Evolutionary conservation across 2,888 invertebrate species (phyloP), one percentile per base, ranked within the genome.

Genomic region (Luperina testacea): DNA sequence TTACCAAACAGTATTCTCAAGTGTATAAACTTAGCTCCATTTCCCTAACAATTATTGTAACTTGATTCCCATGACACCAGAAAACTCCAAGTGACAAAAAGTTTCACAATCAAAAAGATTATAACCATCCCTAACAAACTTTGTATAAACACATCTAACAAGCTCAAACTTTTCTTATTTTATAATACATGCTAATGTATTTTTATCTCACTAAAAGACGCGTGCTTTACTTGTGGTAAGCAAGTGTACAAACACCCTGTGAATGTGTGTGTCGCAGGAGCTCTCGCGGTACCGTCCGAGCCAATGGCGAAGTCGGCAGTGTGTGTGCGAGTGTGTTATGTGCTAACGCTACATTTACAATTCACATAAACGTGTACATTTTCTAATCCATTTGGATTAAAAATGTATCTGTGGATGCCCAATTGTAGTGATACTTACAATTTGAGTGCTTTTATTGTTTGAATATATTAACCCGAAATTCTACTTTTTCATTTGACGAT

Each of bases 41-140:
- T 63, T 53, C 15, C 20, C 42, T 53, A 13, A 45, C 20, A 63
- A 63, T n/a, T 70, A 63, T n/a, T 70, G 15, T 68, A 68, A 42
- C 27, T 51, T 51, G 17, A 61, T 27, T 68, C 68, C 59, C 27
- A 13, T 32, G 42, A 9, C 48, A 24, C 8, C 27, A n/a, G 5
- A 20, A 79, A 64, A 13, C 11, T 80, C 20, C 42, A 32, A 65
- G 38, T 48, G 38, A 38, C 38, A 32, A n/a, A 48, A 72, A 72
- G 32, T 65, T 81, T 13, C 17, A 17, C 8, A 68, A n/a, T 53
- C 67, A 61, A 81, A 68, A 68, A 68, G 27, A 42, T 38, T 48
- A 0, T 48, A 57, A 15, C 13, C 17, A 38, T 64, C 13, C 17
- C 24, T 64, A 38, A 63, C n/a, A 24, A 79, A 79, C n/a, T 71